Conservation (phyloP, 2,113 vertebrate genomes). For the Apteryx owenii region DNA sequence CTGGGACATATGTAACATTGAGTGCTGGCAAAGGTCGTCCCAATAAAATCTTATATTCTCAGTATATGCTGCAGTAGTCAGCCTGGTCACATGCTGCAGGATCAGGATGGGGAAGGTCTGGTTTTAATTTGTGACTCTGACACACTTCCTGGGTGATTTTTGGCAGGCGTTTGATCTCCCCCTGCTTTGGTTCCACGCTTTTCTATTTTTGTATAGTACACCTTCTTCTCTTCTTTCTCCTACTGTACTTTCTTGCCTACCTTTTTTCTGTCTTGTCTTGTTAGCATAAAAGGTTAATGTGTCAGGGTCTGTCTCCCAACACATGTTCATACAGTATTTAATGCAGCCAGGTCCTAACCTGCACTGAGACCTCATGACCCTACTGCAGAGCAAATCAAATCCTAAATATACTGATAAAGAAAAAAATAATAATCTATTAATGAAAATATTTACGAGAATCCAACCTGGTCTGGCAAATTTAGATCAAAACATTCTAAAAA, state of each 20-base stretch:
- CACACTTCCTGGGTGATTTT: not conserved
- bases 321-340: not conserved
- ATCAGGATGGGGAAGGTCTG: not conserved
- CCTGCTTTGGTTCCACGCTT: not conserved
- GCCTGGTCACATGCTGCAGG: not conserved
- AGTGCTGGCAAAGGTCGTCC: not conserved
- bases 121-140: not conserved
- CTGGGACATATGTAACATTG: not conserved
- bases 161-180: not conserved
- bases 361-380: not conserved
- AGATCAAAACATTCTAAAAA: not conserved
- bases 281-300: not conserved
- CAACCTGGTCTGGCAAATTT: not conserved
- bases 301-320: not conserved
- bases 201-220: not conserved
- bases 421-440: accelerated
- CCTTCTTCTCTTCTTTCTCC: not conserved
- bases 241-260: not conserved
- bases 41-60: not conserved
- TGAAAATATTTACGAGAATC: not conserved
- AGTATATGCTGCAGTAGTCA: not conserved
- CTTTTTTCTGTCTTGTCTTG: not conserved
- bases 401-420: not conserved
- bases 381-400: not conserved
- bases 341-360: not conserved